These are phyloP conservation scores for Cydia fagiglandana DNA, from an alignment of 1,140 invertebrate genomes.

Conservation along the genomic window DNA sequence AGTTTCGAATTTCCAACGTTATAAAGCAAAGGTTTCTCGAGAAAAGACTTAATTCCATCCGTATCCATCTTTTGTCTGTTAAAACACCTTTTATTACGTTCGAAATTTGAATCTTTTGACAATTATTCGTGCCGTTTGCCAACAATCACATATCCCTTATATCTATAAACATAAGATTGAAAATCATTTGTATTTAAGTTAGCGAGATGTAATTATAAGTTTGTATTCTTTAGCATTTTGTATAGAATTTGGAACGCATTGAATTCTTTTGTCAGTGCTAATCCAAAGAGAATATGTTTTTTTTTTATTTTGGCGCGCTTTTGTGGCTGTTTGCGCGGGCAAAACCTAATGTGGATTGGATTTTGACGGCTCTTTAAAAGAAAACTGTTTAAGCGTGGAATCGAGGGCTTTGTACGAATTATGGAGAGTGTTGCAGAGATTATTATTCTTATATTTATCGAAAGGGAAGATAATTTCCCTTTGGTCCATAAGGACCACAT, in stretches of 20 bases:
- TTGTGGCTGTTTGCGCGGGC: constrained; percentile 19
- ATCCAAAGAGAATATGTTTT: constrained; percentile 44
- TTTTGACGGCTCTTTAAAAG: constrained; percentile 45
- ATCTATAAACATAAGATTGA: not conserved
- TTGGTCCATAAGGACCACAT: not conserved
- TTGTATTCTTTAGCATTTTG: constrained; percentile 31
- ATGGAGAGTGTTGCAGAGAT: not conserved
- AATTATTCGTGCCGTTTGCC: not conserved
- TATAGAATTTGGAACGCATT: constrained; percentile 30
- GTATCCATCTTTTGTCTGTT: constrained; percentile 26
- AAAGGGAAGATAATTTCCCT: constrained; percentile 1
- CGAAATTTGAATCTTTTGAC: constrained; percentile 27
- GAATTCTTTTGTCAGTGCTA: constrained; percentile 44
- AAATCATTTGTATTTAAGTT: constrained; percentile 21
- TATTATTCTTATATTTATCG: not conserved
- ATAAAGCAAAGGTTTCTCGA: constrained; percentile 14
- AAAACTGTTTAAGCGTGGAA: constrained; percentile 31
- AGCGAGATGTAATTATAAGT: constrained; percentile 15
- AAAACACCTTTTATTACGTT: constrained; percentile 30
- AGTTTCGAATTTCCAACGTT: constrained; percentile 27
- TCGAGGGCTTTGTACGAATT: constrained; percentile 22
- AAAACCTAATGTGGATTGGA: constrained; percentile 34
- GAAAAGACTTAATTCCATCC: constrained; percentile 32
- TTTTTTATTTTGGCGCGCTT: constrained; percentile 37
- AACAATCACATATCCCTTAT: not conserved